Conservation (phyloP, 2,113 vertebrate species). For the Caretta caretta region DNA sequence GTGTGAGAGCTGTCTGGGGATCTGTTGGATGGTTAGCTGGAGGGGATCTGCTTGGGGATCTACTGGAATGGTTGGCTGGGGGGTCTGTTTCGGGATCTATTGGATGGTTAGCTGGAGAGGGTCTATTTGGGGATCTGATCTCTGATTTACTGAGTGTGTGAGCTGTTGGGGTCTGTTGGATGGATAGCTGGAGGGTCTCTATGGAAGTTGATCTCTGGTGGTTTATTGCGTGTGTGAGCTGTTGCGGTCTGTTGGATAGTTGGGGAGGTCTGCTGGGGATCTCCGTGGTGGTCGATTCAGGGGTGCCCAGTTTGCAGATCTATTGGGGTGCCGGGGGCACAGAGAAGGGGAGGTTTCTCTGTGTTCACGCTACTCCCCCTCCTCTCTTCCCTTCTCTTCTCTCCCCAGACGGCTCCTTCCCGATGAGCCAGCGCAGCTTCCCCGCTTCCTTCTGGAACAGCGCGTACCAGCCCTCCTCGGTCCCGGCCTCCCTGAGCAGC, state of each 20-base stretch:
- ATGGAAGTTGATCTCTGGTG: not conserved
- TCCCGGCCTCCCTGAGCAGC: conserved; percentile 78
- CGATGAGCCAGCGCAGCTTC: conserved; percentile 97
- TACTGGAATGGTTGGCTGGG: not conserved
- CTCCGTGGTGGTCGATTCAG: not conserved
- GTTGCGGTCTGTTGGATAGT: rapidly evolving
- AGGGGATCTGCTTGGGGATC: not conserved
- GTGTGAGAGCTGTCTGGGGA: not conserved
- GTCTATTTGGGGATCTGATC: not conserved
- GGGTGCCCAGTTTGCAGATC: not conserved
- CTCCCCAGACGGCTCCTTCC: conserved; percentile 89
- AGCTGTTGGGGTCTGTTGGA: rapidly evolving
- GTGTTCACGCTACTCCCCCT: not conserved
- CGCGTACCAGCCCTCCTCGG: conserved; percentile 88
- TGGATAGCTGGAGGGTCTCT: not conserved
- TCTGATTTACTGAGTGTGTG: not conserved
- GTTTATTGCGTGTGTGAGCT: not conserved
- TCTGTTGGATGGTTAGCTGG: not conserved
- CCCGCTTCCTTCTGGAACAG: conserved; percentile 99
- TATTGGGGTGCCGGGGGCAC: rapidly evolving
- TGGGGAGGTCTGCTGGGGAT: not conserved
- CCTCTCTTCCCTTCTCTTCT: not conserved
- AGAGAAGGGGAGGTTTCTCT: rapidly evolving
- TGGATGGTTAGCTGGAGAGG: not conserved
- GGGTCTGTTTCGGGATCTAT: not conserved